Evolutionary conservation across 2,797 vertebrate genomes (phyloP), one percentile per base, ranked within the genome.

Genomic region (Anableps anableps): DNA sequence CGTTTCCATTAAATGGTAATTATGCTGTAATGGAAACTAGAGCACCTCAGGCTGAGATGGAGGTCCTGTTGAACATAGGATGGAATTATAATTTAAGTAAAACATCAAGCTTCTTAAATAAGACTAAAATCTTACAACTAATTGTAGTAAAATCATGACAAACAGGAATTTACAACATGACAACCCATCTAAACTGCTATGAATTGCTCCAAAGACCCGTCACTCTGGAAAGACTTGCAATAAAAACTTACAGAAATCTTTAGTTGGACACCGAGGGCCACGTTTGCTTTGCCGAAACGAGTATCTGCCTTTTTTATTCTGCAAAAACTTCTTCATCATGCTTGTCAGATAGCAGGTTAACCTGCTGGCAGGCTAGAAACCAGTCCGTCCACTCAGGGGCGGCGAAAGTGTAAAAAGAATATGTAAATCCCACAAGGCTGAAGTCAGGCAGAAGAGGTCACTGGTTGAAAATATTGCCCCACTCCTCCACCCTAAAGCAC

Each of bases 241-340:
- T 77, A 82, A 88, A 21, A 66, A 97, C 97, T 97, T 96, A 98
- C 97, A 95, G 95, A 96, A 95, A 85, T 96, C 96, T 89, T 95
- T 95, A 36, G 96, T 88, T 83, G 94, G 94, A 92, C 82, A 85
- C 19, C 93, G 90, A 17, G 93, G 88, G 78, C 92, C 86, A 71
- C 94, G 58, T 88, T 88, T 95, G 93, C 88, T 94, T 89, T 95
- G 95, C n/a, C 92, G 90, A 34, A 94, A 94, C 16, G 90, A 96
- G 81, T 90, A 87, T 90, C 93, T 89, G 88, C 96, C 95, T 87
- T 88, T 79, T 91, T 95, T 91, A 64, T 88, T 95, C 86, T 92
- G 95, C 80, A 91, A 79, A 88, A 96, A 94, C 89, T 91, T 95
- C 96, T 95, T 90, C 83, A 87, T 95, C 93, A 91, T 95, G 93